phyloP scores from a whole-genome alignment of 1,140 invertebrate species.

The Nebria ingens region DNA sequence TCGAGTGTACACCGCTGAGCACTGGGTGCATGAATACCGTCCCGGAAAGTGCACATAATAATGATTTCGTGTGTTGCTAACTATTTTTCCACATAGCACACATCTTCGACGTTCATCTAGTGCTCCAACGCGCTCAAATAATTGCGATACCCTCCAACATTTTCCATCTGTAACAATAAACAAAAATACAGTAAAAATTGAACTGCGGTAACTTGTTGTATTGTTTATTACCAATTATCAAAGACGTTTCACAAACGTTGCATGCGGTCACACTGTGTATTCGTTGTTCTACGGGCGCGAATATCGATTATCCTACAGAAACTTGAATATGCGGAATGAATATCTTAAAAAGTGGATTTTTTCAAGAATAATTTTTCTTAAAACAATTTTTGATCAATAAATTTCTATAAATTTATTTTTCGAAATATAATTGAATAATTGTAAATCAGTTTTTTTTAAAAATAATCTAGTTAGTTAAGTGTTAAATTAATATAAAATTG shows the following conservation, averaged over 20 bases:
- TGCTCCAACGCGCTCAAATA: conserved; percentile 51
- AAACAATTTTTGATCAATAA: no score
- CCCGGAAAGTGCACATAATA: conserved; percentile 58
- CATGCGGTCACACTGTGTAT: background rate
- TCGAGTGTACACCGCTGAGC: conserved; percentile 51
- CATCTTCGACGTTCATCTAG: conserved; percentile 51
- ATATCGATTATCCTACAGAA: no score
- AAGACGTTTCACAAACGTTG: background rate
- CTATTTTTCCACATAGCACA: conserved; percentile 54
- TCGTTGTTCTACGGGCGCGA: background rate
- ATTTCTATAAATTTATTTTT: no score
- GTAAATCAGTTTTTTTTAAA: no score
- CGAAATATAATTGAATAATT: no score
- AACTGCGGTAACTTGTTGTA: background rate
- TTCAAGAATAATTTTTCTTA: no score
- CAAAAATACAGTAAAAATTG: conserved; percentile 16
- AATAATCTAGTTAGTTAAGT: no score
- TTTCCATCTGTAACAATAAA: conserved; percentile 53
- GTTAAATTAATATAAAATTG: no score
- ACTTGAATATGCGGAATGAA: no score
- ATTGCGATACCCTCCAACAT: conserved; percentile 54
- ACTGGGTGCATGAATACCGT: conserved; percentile 49
- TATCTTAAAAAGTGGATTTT: no score
- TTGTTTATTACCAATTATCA: background rate
- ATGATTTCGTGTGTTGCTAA: conserved; percentile 55